Evolutionary conservation across 2,113 vertebrate genomes (phyloP).

Genomic region (Arenaria interpres): DNA sequence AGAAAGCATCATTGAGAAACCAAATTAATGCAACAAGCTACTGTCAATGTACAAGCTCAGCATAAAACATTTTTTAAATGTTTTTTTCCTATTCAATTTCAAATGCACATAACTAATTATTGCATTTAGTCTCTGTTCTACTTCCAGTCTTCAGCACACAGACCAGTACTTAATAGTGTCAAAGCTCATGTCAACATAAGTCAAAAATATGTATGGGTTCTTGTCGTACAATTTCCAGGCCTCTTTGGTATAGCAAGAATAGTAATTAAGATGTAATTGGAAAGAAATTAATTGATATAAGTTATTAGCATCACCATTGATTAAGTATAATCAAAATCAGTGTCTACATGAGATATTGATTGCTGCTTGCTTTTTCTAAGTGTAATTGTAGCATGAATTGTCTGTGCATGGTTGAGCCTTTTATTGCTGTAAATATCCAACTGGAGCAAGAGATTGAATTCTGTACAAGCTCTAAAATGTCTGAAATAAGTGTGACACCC

Average conservation of each 20-base stretch:
- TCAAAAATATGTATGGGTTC: not conserved
- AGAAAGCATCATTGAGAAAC: conserved; percentile 42
- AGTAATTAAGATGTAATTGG: conserved; percentile 74
- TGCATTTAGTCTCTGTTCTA: conserved; percentile 19
- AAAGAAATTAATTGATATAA: conserved; percentile 77
- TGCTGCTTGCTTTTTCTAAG: conserved; percentile 48
- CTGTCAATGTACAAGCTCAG: conserved; percentile 49
- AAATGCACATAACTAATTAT: conserved; percentile 69
- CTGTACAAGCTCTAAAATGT: conserved; percentile 19
- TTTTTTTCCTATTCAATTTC: conserved; percentile 35
- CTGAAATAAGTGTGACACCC: not conserved
- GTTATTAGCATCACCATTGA: conserved; percentile 71
- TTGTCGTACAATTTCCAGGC: not conserved
- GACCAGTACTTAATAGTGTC: conserved; percentile 14
- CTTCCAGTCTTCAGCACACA: not conserved
- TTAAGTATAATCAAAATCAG: conserved; percentile 64
- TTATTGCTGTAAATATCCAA: conserved; percentile 39
- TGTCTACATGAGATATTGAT: conserved; percentile 65
- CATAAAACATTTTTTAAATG: not conserved
- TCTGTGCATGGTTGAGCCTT: conserved; percentile 39
- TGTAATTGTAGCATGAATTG: conserved; percentile 64
- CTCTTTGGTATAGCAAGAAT: conserved; percentile 26
- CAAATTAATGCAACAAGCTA: conserved; percentile 63
- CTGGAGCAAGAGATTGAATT: conserved; percentile 46
- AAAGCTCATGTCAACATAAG: not conserved